Conservation (phyloP, 1,140 invertebrate genomes). For the Popillia japonica region DNA sequence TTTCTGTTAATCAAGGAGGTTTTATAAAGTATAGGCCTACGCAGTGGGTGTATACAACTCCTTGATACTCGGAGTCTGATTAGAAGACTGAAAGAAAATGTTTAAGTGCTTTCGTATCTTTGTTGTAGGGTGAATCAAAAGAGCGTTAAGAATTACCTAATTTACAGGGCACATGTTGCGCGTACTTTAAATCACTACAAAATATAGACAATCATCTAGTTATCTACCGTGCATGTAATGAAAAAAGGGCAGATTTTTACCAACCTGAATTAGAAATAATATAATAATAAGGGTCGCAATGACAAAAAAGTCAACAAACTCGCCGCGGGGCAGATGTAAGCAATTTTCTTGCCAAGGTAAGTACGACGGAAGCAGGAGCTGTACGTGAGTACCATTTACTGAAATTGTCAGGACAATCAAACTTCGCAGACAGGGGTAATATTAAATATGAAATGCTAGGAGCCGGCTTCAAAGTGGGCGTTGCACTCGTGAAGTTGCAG, state of each 20-base stretch:
- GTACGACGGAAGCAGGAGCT: neutral
- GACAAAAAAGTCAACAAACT: neutral
- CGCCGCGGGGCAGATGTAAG: neutral
- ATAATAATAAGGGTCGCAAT: neutral
- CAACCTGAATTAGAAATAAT: too few species aligned
- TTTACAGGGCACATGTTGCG: too few species aligned
- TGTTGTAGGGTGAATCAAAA: too few species aligned
- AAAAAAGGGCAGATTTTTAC: too few species aligned
- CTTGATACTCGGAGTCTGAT: neutral
- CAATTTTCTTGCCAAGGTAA: constrained; percentile 4
- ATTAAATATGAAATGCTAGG: neutral
- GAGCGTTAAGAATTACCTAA: too few species aligned
- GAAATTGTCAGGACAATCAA: constrained; percentile 10
- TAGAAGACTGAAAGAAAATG: neutral
- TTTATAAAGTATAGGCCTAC: neutral
- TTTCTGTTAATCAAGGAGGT: neutral
- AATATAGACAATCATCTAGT: too few species aligned
- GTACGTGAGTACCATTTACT: constrained; percentile 1
- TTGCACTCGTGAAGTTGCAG: neutral
- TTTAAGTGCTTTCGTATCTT: neutral
- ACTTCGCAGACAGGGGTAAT: neutral
- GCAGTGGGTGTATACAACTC: too few species aligned
- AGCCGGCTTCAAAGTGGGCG: neutral
- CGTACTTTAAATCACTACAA: too few species aligned
- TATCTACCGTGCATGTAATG: too few species aligned